Evolutionary conservation across 2,888 invertebrate genomes (phyloP).

Genomic region (Caenorhabditis afra): DNA sequence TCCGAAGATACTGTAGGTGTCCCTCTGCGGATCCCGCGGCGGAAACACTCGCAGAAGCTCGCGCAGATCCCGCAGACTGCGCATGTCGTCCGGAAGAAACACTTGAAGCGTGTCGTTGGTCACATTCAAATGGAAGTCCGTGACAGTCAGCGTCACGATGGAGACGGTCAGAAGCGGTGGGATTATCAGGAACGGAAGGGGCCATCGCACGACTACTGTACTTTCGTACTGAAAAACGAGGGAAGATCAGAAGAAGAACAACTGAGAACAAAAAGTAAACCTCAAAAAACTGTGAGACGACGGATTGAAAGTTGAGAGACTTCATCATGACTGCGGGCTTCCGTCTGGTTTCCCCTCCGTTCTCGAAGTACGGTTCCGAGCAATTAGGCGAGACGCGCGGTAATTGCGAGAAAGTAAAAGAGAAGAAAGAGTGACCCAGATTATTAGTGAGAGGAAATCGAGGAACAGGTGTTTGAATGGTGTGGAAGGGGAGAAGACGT

Average conservation of each 20-base stretch:
- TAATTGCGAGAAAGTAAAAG: slow-evolving; percentile 7
- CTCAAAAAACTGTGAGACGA: slow-evolving; percentile 78
- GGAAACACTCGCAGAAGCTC: slow-evolving; percentile 75
- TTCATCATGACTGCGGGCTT: slow-evolving; percentile 15
- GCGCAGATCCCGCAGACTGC: slow-evolving; percentile 72
- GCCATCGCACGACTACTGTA: slow-evolving; percentile 75
- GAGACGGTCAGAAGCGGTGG: slow-evolving; percentile 72
- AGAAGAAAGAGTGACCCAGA: slow-evolving; percentile 44
- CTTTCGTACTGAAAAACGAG: slow-evolving; percentile 78
- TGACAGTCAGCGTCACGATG: slow-evolving; percentile 59
- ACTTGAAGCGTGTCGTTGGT: slow-evolving; percentile 73
- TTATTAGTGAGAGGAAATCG: slow-evolving; percentile 14
- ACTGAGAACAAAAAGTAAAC: too few species aligned
- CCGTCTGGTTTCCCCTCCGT: slow-evolving; percentile 6
- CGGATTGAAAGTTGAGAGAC: slow-evolving; percentile 72
- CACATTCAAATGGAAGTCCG: slow-evolving; percentile 66
- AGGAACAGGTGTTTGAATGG: slow-evolving; percentile 32
- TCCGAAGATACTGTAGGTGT: slow-evolving; percentile 78
- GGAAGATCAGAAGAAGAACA: too few species aligned
- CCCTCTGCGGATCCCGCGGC: slow-evolving; percentile 75
- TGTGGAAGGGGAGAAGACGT: neutral
- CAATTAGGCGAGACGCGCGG: slow-evolving; percentile 34
- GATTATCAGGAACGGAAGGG: slow-evolving; percentile 75
- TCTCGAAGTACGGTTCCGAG: slow-evolving; percentile 54
- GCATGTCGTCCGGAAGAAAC: slow-evolving; percentile 79